phyloP scores from a whole-genome alignment of 1,140 invertebrate genomes.

The Aphaenogaster ashmeadi region DNA sequence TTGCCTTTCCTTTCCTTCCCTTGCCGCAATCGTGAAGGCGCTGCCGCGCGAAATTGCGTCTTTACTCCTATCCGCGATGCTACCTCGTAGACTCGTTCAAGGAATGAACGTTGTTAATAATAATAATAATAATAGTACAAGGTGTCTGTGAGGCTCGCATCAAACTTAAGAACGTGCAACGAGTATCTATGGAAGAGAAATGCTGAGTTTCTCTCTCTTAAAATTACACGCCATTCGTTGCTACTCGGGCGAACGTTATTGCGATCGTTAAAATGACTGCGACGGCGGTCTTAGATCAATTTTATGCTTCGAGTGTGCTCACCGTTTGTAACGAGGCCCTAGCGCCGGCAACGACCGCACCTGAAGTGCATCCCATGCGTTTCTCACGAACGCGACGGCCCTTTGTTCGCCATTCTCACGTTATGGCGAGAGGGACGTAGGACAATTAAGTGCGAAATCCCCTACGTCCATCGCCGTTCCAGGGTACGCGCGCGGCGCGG shows the following conservation, averaged over 20 bases:
- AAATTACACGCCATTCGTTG: conserved; percentile 32
- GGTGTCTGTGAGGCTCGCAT: not conserved
- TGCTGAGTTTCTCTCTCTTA: not conserved
- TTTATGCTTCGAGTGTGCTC: conserved; percentile 47
- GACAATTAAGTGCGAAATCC: conserved; percentile 70
- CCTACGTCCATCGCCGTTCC: conserved; percentile 5
- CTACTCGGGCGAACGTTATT: not conserved
- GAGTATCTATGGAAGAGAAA: not conserved
- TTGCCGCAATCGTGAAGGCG: not conserved
- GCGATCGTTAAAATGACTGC: conserved; percentile 36
- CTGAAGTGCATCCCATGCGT: conserved; percentile 57
- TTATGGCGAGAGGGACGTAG: conserved; percentile 47
- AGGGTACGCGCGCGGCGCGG: not conserved
- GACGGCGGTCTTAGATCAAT: conserved; percentile 52
- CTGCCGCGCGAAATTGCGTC: not conserved
- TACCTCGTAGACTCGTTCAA: not conserved
- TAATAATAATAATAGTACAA: not conserved
- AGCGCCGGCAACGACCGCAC: conserved; percentile 31
- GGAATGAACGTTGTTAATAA: not conserved
- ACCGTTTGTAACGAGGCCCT: conserved; percentile 57
- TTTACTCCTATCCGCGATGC: not conserved
- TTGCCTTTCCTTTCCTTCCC: not conserved
- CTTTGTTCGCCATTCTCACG: conserved; percentile 70
- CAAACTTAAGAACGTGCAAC: not conserved
- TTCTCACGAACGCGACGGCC: conserved; percentile 67